Percentiles rank a stretch among this genome's conserved stretches.
phyloP scores from a whole-genome alignment of 2,888 invertebrate species.

The Cephus sareptanus region DNA sequence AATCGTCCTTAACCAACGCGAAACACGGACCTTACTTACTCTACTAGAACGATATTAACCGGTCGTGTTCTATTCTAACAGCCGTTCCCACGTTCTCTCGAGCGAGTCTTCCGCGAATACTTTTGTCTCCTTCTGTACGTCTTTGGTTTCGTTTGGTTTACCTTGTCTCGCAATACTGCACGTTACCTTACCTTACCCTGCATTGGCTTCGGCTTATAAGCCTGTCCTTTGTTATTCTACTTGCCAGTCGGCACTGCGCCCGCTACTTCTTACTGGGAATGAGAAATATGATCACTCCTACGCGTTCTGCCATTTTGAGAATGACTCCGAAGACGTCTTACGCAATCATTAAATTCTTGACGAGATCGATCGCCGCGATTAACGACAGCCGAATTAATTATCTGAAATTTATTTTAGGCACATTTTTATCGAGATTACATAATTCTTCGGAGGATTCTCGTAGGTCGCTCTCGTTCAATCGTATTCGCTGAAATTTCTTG shows the following conservation, averaged over 20 bases:
- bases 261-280: neutral
- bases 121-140: neutral
- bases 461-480: neutral
- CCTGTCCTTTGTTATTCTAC: neutral
- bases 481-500: neutral
- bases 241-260: neutral
- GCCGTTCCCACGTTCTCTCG: neutral
- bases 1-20: neutral
- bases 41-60: neutral
- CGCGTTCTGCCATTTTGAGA: neutral
- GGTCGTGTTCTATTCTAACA: neutral
- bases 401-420: neutral
- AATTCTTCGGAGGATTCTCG: neutral
- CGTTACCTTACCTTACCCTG: neutral
- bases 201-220: neutral
- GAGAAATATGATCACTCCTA: neutral
- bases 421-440: neutral
- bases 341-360: neutral
- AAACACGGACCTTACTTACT: neutral
- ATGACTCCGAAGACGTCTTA: neutral
- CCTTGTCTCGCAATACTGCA: neutral
- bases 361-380: neutral
- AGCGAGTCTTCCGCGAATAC: neutral
- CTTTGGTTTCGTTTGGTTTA: neutral
- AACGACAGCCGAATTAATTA: neutral